Conservation (phyloP, 2,888 invertebrate genomes). For the Mythimna pallens region DNA sequence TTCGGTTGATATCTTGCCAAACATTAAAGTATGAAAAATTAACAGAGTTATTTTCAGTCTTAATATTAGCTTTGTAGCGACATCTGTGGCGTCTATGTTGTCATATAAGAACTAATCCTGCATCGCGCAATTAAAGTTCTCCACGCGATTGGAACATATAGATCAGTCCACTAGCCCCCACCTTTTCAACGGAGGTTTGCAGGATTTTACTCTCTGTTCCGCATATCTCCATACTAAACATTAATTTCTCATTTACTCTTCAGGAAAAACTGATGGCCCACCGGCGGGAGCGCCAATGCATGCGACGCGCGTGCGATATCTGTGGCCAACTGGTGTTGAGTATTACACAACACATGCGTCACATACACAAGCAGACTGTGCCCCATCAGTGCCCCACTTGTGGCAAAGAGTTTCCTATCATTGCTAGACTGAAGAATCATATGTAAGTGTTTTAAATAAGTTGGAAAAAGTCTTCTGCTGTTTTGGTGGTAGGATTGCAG, state of each 20-base stretch:
- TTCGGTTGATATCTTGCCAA: too few relatives aligned
- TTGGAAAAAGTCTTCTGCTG: background rate
- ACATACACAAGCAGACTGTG: slow-evolving; percentile 82
- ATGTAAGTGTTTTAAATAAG: slow-evolving; percentile 74
- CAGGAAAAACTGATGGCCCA: slow-evolving; percentile 80
- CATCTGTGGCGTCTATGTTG: too few relatives aligned
- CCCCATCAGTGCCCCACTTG: slow-evolving; percentile 85
- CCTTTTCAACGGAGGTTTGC: too few relatives aligned
- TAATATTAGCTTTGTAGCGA: background rate
- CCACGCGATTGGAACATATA: too few relatives aligned
- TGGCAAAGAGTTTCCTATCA: slow-evolving; percentile 85
- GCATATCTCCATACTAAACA: too few relatives aligned
- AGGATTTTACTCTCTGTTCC: too few relatives aligned
- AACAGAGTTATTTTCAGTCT: background rate
- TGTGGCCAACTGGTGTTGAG: slow-evolving; percentile 86
- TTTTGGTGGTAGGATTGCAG: background rate
- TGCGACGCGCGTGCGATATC: slow-evolving; percentile 86
- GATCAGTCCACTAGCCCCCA: too few relatives aligned
- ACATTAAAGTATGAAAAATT: background rate
- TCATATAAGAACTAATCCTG: too few relatives aligned
- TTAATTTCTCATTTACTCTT: background rate
- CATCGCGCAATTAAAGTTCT: too few relatives aligned
- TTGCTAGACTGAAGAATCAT: slow-evolving; percentile 86
- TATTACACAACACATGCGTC: slow-evolving; percentile 86
- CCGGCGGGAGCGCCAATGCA: slow-evolving; percentile 84